These are phyloP conservation scores for Phataginus tricuspis DNA, from an alignment of 2,797 vertebrate species.

Conservation along the genomic window DNA sequence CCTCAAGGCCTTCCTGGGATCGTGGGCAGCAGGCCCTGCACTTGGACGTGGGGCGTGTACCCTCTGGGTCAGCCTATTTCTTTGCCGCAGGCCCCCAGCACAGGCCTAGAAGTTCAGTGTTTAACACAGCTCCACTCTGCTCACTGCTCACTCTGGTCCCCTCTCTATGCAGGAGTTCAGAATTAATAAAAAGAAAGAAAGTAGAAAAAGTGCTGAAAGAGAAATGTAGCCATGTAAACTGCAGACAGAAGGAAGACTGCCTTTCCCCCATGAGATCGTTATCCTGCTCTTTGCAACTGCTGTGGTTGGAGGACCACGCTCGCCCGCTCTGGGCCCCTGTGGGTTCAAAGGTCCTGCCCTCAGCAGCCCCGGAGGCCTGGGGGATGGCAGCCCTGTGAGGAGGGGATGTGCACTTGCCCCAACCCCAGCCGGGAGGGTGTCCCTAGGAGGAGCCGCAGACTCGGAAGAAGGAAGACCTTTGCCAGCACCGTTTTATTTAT, in stretches of 20 bases:
- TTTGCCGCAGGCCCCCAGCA: not conserved
- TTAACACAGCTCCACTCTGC: not conserved
- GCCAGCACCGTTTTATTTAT: not conserved
- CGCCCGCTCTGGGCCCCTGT: no score
- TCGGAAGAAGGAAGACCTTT: not conserved
- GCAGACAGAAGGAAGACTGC: not conserved
- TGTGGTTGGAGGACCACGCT: not conserved
- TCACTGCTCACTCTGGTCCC: not conserved
- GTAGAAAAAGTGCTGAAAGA: not conserved
- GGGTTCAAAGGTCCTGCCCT: not conserved
- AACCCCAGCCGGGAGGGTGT: not conserved
- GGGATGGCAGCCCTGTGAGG: not conserved
- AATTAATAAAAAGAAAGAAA: not conserved
- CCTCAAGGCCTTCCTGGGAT: constrained; percentile 26
- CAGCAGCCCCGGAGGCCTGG: accelerated
- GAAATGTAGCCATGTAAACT: not conserved
- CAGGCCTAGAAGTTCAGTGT: not conserved
- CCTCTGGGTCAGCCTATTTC: constrained; percentile 30
- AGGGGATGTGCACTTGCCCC: not conserved
- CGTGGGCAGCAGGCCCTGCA: not conserved
- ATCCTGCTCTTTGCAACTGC: not conserved
- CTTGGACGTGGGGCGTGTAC: not conserved
- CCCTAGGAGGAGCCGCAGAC: not conserved
- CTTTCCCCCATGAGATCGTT: no score
- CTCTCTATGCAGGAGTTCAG: not conserved